Base-by-base conservation (phyloP, 2,888 invertebrate genomes). In the Loripinus fragilis region DNA sequence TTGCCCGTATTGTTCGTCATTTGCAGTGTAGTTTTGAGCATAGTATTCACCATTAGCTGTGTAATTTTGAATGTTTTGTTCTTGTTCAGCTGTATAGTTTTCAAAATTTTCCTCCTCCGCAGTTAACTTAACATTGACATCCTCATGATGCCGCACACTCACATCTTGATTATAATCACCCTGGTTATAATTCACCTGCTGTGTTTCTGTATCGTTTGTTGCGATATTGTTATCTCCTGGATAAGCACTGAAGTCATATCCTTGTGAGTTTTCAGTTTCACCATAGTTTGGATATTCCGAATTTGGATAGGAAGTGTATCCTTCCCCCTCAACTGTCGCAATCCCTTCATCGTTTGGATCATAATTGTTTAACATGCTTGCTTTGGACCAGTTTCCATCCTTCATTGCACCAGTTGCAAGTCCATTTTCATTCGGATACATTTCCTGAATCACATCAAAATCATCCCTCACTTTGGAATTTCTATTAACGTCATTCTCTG, bases 381-480 rank as follows among this genome's bases (percentile, higher is more conserved):
- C 45, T 67, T 50, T 52, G 50, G 64, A 48, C 28, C 12, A 35
- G 45, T 68, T 50, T 42, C 64, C 38, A 60, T 35, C 28, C 66
- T 23, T 68, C 15, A 8, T 23, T 12, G 8, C 38, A 50, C 60
- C 68, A 1, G n/a, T 17, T 20, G 66, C 60, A 25, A 42, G 25
- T 60, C 28, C 28, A 25, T 71, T 71, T 33, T 83, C 80, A 65
- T 83, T 66, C 2, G 83, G 80, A 52, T 83, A 83, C 83, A 83
- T 83, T 68, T 83, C 83, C 42, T 78, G 78, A 25, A 83, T 83
- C n/a, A 80, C 80, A 10, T 80, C 80, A 76, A 83, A 83, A 38
- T 83, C 83, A 45, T 83, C 83, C 42, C 50, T 74, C 0, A 68
- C 73, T 12, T 70, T 73, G 30, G 73, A 60, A 15, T 77, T 71